phyloP scores from a whole-genome alignment of 2,113 vertebrate species.

The Ailuropoda melanoleuca region DNA sequence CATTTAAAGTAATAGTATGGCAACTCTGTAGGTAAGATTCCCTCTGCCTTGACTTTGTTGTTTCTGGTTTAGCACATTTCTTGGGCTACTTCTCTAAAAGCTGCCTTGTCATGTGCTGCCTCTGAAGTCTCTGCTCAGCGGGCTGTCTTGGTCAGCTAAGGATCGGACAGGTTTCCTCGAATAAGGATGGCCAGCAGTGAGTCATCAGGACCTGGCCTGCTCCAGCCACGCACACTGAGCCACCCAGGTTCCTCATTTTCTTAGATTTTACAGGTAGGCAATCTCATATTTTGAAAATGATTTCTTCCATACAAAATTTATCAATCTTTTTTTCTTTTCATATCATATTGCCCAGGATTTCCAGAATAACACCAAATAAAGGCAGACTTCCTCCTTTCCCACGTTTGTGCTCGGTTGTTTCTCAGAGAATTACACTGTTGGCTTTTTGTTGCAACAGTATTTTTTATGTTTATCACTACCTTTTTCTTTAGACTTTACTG shows the following conservation, averaged over 20 bases:
- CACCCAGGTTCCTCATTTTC: not conserved
- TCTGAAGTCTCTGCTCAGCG: not conserved
- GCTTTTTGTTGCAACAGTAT: not conserved
- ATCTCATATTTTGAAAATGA: not conserved
- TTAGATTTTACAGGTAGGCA: not conserved
- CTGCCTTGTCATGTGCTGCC: not conserved
- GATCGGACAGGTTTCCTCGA: not conserved
- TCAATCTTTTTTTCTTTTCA: not conserved
- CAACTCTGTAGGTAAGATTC: not conserved
- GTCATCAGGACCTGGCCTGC: not conserved
- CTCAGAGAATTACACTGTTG: not conserved
- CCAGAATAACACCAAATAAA: not conserved
- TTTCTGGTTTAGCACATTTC: not conserved
- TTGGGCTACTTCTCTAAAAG: not conserved
- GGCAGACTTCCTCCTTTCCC: not conserved
- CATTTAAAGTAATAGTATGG: not conserved
- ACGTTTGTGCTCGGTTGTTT: not conserved
- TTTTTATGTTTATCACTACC: not conserved
- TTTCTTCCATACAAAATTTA: not conserved
- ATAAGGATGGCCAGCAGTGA: too few species aligned
- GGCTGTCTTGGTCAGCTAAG: accelerated
- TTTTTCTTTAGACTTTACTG: not conserved
- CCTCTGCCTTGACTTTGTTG: not conserved
- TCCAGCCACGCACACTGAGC: not conserved
- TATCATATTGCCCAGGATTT: not conserved